Base-by-base conservation (phyloP, 1,140 invertebrate genomes). In the Rhopalosiphum maidis region DNA sequence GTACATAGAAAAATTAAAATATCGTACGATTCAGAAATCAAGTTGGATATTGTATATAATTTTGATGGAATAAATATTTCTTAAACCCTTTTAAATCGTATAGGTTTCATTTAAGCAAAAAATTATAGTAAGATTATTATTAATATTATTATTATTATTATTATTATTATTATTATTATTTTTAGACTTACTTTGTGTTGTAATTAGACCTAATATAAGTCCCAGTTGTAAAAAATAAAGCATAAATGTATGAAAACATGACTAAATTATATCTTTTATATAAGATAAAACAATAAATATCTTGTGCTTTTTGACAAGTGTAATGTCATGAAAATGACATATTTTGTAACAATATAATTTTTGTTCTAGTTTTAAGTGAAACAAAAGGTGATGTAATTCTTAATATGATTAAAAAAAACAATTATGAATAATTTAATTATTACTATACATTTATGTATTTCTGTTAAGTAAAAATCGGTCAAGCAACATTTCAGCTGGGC, bases 331-430 rank as follows among this genome's bases (percentile, higher is more conserved):
- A 11, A 82, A 46, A 51, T 3, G 60, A 93, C 22, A 93, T 83
- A 92, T 93, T 86, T 86, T 93, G 68, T 93, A 93, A 93, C 48
- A 86, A 93, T 54, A 93, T 22, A 93, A 92, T 54, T 86, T 93
- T 86, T 93, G 91, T 93, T 93, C 86, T 93, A 93, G 82, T 93
- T 85, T 93, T 93, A 93, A 93, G 91, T 92, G 82, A 93, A 93
- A 93, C 91, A 85, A 93, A 93, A 93, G 91, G 91, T 93, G 91
- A 93, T 93, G 91, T 93, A 93, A 93, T 93, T 93, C 91, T 93
- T 93, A 93, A 93, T 85, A 86, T 86, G 91, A 85, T 93, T 77
- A 77, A 54, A 93, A 93, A 91, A 55, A 54, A 54, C 46, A 43
- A 85, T 86, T 85, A 93, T 92, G 35, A 85, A 83, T 92, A 83